These are phyloP conservation scores for Lampris megalopsis DNA, from an alignment of 2,113 vertebrate genomes.

Conservation along the genomic window DNA sequence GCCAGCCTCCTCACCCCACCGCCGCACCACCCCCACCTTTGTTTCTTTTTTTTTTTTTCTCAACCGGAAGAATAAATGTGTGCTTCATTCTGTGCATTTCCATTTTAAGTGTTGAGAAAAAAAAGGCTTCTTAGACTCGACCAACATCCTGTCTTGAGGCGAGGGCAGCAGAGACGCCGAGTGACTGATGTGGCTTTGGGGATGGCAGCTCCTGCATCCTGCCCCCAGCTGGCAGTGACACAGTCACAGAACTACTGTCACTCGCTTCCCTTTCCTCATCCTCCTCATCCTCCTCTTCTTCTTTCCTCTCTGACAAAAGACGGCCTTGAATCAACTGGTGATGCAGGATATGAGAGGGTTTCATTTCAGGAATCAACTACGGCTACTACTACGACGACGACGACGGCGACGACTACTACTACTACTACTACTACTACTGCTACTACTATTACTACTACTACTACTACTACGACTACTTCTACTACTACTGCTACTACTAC, in stretches of 20 bases:
- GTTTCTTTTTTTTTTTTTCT: too few relatives aligned
- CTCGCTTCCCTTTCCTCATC: not conserved
- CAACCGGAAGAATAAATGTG: too few relatives aligned
- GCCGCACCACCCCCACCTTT: too few relatives aligned
- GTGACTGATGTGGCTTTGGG: constrained; percentile 45
- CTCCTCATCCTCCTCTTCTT: not conserved
- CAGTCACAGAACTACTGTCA: not conserved
- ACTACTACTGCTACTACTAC: too few relatives aligned
- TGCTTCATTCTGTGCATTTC: too few relatives aligned
- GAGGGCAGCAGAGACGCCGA: not conserved
- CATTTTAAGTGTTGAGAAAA: too few relatives aligned
- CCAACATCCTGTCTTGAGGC: constrained; percentile 46
- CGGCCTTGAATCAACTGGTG: not conserved
- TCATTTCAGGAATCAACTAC: not conserved
- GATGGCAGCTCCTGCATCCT: constrained; percentile 54
- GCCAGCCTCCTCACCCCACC: too few relatives aligned
- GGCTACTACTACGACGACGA: not conserved
- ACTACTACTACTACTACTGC: not conserved
- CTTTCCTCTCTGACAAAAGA: not conserved
- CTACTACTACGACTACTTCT: too few relatives aligned
- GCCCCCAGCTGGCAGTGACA: constrained; percentile 39
- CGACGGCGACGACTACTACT: not conserved
- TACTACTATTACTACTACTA: too few relatives aligned
- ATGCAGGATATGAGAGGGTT: not conserved
- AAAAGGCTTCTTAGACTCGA: constrained; percentile 16